Evolutionary conservation across 2,113 vertebrate genomes (phyloP).

Genomic region (Megaceryle torquata): DNA sequence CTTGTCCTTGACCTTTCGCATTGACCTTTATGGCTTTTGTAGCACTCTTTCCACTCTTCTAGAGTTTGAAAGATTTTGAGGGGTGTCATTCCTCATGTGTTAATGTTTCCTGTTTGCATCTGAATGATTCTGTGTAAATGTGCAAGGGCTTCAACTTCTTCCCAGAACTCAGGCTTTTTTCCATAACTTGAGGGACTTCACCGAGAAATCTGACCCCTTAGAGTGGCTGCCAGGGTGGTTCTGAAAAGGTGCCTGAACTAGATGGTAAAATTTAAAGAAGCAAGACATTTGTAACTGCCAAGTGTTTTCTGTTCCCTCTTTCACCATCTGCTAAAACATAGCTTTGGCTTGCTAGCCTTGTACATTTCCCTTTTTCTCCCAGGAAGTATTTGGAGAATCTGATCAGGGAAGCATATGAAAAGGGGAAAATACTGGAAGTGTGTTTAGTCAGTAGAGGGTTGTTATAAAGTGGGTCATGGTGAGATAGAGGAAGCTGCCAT

Average conservation of each 20-base stretch:
- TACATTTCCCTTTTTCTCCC: not conserved
- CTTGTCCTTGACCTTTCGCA: not conserved
- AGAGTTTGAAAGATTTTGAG: not conserved
- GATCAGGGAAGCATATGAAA: not conserved
- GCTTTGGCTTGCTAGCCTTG: not conserved
- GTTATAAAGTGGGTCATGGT: not conserved
- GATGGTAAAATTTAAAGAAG: not conserved
- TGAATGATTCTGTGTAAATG: not conserved
- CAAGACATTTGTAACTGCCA: not conserved
- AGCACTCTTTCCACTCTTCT: not conserved
- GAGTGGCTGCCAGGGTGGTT: not conserved
- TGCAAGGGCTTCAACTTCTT: not conserved
- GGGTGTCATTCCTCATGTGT: not conserved
- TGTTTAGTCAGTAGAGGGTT: not conserved
- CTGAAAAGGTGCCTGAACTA: not conserved
- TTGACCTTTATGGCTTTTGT: not conserved
- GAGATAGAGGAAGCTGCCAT: not conserved
- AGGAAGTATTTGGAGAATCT: not conserved
- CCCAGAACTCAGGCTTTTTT: not conserved
- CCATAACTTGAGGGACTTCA: not conserved
- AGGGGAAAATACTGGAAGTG: not conserved
- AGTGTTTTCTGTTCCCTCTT: not conserved
- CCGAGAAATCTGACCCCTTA: not conserved
- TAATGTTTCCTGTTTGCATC: not conserved
- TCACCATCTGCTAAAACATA: not conserved